Evolutionary conservation across 2,888 invertebrate species (phyloP), one percentile per base, ranked within the genome.

Genomic region (Falcaria lacertinaria): DNA sequence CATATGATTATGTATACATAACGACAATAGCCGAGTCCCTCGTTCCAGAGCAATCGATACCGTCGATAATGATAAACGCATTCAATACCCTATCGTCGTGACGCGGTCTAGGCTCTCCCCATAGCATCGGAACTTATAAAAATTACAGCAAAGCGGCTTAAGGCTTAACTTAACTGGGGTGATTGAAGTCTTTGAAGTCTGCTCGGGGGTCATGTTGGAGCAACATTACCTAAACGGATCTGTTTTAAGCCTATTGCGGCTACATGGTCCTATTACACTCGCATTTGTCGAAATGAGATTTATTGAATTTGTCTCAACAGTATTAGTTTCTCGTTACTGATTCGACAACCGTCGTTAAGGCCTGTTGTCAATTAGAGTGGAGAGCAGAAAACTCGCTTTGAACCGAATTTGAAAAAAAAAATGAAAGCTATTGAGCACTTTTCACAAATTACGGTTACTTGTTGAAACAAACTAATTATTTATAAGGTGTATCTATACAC

Each of bases 231-330:
- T 70, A 64, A 73, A 64, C 57, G 65, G 71, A 73, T 74, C 71
- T 66, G 59, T 61, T 51, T 45, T 60, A 57, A 65, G 63, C 65
- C 57, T 25, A 13, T 37, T 37, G 37, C 11, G 37, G 43, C 58
- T 48, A 47, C 47, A 37, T 45, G 46, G 48, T 54, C 52, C 67
- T 69, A 75, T 69, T 69, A 66, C 68, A 68, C 68, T 69, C 66
- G 65, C 70, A 71, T 79, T 75, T 75, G 70, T 71, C 72, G 68
- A 73, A 78, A 77, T 69, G 65, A 57, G 64, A 59, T 65, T 56
- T 47, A 44, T 49, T 47, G 42, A 57, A 60, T 59, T 52, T 38
- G 33, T 39, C 32, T 34, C 33, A 19, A 25, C 22, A 15, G 37
- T 37, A 37, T 37, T 37, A 37, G 25, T 22, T 22, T 37, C 37